phyloP scores from a whole-genome alignment of 2,113 vertebrate species.

The Haemorhous mexicanus region DNA sequence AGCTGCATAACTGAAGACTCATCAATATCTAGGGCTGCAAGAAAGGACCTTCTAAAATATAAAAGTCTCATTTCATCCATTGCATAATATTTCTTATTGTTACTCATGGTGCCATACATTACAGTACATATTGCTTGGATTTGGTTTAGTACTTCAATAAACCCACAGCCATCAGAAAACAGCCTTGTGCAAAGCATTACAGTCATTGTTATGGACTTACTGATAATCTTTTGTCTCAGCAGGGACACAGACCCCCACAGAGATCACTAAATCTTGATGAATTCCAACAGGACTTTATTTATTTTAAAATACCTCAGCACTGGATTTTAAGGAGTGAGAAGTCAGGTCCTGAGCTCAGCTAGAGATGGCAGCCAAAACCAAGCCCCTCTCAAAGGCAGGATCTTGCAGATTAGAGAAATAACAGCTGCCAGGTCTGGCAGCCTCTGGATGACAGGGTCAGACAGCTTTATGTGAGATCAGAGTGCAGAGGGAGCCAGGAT shows the following conservation, averaged over 20 bases:
- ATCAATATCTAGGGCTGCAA: constrained; percentile 91
- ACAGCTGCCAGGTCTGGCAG: background rate
- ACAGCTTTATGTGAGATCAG: background rate
- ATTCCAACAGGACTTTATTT: background rate
- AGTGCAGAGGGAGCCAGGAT: background rate
- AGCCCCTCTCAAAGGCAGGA: background rate
- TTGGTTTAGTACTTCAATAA: background rate
- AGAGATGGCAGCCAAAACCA: background rate
- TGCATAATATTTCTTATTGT: background rate
- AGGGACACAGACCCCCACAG: background rate
- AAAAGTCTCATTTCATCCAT: background rate
- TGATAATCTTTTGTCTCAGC: background rate
- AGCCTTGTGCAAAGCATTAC: background rate
- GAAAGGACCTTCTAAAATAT: background rate
- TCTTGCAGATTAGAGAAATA: background rate
- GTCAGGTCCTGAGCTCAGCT: background rate
- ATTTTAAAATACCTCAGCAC: background rate
- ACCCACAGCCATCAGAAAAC: background rate
- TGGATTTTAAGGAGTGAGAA: background rate
- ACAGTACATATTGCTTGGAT: background rate
- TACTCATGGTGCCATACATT: background rate
- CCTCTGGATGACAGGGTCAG: background rate
- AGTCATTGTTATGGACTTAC: background rate
- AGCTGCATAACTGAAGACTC: constrained; percentile 95
- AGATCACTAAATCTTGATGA: background rate